Percentiles rank a stretch among this genome's conserved stretches.
Conservation (phyloP, 2,113 vertebrate genomes). For the Phrynocephalus versicolor region DNA sequence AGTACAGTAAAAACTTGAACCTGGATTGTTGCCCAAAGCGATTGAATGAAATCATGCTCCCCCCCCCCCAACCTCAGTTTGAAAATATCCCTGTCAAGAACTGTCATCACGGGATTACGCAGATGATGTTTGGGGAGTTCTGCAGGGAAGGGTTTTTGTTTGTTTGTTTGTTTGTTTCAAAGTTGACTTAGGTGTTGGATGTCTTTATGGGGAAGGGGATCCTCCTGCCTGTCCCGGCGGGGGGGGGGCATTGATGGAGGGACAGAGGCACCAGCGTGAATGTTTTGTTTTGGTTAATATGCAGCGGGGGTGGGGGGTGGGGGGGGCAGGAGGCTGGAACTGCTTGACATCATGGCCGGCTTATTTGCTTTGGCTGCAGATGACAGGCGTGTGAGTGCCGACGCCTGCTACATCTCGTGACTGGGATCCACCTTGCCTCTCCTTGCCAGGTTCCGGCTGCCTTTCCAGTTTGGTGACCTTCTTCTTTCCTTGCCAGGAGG, state of each 20-base stretch:
- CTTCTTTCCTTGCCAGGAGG: background rate
- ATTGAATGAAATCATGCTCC: background rate
- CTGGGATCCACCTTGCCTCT: constrained; percentile 36
- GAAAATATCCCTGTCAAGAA: background rate
- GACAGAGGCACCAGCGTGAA: no score
- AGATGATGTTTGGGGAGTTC: background rate
- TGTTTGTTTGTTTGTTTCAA: no score
- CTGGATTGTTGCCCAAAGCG: no score
- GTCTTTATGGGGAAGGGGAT: no score
- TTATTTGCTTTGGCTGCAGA: constrained; percentile 35
- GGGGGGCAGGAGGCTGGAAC: background rate
- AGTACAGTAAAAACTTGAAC: background rate
- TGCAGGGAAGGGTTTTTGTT: background rate
- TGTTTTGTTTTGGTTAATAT: no score
- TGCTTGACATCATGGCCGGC: background rate
- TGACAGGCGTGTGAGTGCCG: background rate
- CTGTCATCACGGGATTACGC: background rate
- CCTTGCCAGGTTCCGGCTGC: constrained; percentile 30
- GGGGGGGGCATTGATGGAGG: no score
- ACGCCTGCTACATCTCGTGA: constrained; percentile 27
- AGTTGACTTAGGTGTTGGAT: no score
- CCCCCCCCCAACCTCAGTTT: background rate
- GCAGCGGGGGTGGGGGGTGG: no score
- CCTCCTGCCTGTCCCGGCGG: no score
- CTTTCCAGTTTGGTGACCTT: background rate